These are phyloP conservation scores for Nephrotoma appendiculata DNA, from an alignment of 2,888 invertebrate genomes.

Conservation along the genomic window DNA sequence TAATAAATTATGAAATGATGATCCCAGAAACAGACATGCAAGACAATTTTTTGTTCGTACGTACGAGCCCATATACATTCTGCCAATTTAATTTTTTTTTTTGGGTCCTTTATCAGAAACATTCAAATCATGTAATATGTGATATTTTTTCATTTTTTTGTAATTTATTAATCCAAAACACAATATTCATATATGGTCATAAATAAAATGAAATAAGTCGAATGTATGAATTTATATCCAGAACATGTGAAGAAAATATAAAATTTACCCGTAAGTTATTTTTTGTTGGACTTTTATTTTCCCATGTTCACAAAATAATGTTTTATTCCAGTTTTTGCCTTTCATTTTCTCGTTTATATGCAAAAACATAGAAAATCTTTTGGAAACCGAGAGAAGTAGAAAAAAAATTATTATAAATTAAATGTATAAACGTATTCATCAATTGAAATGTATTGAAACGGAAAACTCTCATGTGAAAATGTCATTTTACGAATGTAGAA, in stretches of 20 bases:
- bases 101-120: neutral
- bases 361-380: neutral
- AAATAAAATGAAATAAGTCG: neutral
- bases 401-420: neutral
- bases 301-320: neutral
- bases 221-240: neutral
- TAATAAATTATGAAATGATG: neutral
- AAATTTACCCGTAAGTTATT: neutral
- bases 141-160: neutral
- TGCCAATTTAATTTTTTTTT: too few relatives aligned
- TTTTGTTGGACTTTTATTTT: neutral
- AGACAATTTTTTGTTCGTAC: neutral
- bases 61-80: too few relatives aligned
- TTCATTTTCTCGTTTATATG: neutral
- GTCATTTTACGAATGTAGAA: neutral
- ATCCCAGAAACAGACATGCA: neutral
- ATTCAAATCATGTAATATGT: neutral
- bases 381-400: neutral
- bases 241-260: neutral
- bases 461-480: neutral
- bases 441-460: neutral
- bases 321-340: neutral
- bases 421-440: neutral
- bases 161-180: neutral
- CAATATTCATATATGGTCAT: neutral